Evolutionary conservation across 1,140 invertebrate species (phyloP).

Genomic region (Anoplophora glabripennis): DNA sequence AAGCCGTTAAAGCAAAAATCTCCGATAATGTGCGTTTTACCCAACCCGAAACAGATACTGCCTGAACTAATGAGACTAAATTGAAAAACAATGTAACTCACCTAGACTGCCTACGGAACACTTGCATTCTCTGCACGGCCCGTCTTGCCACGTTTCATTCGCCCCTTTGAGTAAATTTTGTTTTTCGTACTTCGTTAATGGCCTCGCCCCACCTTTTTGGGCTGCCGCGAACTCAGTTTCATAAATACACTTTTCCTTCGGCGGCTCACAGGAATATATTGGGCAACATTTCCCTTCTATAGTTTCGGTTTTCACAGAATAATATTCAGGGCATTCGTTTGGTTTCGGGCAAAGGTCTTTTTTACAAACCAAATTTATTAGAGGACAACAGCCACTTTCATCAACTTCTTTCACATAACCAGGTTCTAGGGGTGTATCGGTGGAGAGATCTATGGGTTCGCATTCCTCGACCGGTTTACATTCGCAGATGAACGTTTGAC

Average conservation of each 20-base stretch:
- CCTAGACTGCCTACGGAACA: conserved; percentile 48
- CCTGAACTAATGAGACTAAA: no score
- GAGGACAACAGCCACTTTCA: conserved; percentile 61
- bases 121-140: conserved; percentile 62
- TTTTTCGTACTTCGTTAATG: conserved; percentile 42
- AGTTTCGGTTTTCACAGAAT: conserved; percentile 51
- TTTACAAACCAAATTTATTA: conserved; percentile 58
- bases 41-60: no score
- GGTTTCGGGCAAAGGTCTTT: conserved; percentile 59
- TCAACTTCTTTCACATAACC: conserved; percentile 49
- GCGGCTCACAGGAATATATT: conserved; percentile 62
- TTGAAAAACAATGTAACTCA: neutral
- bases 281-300: conserved; percentile 61
- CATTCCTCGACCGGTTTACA: conserved; percentile 70
- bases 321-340: conserved; percentile 58
- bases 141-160: conserved; percentile 65
- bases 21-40: no score
- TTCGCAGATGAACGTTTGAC: conserved; percentile 68
- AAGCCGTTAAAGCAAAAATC: no score
- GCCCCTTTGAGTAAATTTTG: conserved; percentile 52
- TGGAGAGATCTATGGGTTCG: conserved; percentile 48
- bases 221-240: conserved; percentile 55
- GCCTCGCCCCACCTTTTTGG: conserved; percentile 54
- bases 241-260: conserved; percentile 68
- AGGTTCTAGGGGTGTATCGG: conserved; percentile 53